Conservation (phyloP, 2,797 vertebrate species). For the Catamblyrhynchus diadema region DNA sequence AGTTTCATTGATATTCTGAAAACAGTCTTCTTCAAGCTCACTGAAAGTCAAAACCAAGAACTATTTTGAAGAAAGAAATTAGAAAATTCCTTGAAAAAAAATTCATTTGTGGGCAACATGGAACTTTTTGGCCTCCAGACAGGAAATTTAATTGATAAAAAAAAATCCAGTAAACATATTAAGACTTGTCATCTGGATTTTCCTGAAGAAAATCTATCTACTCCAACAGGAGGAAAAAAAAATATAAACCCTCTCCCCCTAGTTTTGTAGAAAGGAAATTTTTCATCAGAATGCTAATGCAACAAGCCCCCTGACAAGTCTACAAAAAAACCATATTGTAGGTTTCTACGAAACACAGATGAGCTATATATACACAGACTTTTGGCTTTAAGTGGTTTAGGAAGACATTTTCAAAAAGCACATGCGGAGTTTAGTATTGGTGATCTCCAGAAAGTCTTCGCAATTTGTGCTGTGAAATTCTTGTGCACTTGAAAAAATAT, state of each 20-base stretch:
- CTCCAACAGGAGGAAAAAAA: background rate
- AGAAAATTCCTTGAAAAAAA: background rate
- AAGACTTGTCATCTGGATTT: background rate
- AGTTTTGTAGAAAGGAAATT: background rate
- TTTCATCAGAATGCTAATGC: background rate
- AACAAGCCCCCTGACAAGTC: background rate
- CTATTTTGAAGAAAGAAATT: background rate
- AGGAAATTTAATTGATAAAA: background rate
- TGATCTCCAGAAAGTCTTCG: background rate
- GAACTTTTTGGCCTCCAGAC: background rate
- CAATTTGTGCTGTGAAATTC: slow-evolving; percentile 22
- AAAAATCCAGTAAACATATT: background rate
- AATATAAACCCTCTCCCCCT: accelerated
- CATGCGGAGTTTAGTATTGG: background rate
- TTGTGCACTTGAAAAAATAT: background rate
- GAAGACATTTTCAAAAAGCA: background rate
- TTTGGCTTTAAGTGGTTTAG: background rate
- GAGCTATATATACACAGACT: background rate
- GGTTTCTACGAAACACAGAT: background rate
- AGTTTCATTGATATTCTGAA: background rate
- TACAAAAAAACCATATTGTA: background rate
- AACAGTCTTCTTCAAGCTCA: background rate
- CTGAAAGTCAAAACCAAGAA: background rate
- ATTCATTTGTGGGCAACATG: background rate
- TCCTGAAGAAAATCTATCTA: background rate